A percentile compares a stretch with the other conserved stretches of the same genome.
phyloP scores from a whole-genome alignment of 2,113 vertebrate genomes.

The Thunnus thynnus region DNA sequence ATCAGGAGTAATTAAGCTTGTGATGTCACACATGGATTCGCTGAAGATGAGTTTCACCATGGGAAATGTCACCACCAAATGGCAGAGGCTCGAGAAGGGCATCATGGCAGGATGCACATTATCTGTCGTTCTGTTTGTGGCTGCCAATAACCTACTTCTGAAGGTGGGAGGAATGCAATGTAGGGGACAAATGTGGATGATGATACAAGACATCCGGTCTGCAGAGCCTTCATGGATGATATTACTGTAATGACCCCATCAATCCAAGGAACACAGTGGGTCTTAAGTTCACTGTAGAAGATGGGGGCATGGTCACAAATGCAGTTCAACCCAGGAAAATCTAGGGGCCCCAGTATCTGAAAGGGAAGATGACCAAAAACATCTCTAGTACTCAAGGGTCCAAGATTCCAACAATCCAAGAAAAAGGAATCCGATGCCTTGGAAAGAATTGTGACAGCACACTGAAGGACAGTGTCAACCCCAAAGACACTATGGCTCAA shows the following conservation, averaged over 20 bases:
- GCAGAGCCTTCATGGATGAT: background rate
- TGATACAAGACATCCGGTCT: background rate
- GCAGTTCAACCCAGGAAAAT: too few relatives aligned
- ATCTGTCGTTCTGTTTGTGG: background rate
- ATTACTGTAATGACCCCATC: background rate
- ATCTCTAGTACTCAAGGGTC: background rate
- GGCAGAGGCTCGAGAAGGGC: constrained; percentile 26
- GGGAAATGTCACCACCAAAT: constrained; percentile 29
- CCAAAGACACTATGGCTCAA: background rate
- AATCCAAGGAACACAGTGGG: background rate
- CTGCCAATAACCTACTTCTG: background rate
- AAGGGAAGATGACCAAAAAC: too few relatives aligned
- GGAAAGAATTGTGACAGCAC: background rate
- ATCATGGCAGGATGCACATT: constrained; percentile 21
- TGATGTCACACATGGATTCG: background rate
- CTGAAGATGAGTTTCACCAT: background rate
- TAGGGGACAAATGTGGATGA: background rate
- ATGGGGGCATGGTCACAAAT: too few relatives aligned
- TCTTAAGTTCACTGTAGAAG: background rate
- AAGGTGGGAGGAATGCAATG: background rate
- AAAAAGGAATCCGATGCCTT: background rate
- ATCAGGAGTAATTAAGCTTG: background rate
- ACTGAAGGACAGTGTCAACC: background rate
- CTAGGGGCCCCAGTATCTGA: too few relatives aligned
- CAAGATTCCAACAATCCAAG: background rate